Evolutionary conservation across 1,140 invertebrate genomes (phyloP).

Genomic region (Atta cephalotes): DNA sequence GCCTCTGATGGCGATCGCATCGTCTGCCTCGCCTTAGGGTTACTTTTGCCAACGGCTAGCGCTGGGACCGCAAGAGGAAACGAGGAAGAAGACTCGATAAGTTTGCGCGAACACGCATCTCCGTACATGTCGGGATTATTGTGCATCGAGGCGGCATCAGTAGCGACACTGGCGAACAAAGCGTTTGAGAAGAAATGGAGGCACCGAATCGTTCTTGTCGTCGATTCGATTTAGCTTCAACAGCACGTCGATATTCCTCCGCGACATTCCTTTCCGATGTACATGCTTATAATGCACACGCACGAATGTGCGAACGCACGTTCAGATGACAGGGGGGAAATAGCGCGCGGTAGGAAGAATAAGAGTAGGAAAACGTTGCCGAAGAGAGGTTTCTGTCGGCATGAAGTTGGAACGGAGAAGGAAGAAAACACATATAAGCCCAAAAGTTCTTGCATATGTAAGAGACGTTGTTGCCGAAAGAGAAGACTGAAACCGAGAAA

Average conservation of each 20-base stretch:
- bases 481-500: background rate
- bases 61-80: slow-evolving; percentile 38
- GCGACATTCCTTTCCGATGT: slow-evolving; percentile 42
- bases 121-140: slow-evolving; percentile 15
- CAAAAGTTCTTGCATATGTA: slow-evolving; percentile 11
- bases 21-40: slow-evolving; percentile 84
- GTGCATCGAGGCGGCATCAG: slow-evolving; percentile 28
- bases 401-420: background rate
- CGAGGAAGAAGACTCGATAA: slow-evolving; percentile 33
- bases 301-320: slow-evolving; percentile 39
- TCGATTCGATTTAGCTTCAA: slow-evolving; percentile 65
- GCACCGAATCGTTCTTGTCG: slow-evolving; percentile 33
- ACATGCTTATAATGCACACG: slow-evolving; percentile 45
- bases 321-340: slow-evolving; percentile 28
- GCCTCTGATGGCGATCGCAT: slow-evolving; percentile 87
- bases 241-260: slow-evolving; percentile 46
- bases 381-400: slow-evolving; percentile 22
- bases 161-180: slow-evolving; percentile 34
- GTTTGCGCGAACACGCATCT: slow-evolving; percentile 46
- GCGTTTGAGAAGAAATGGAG: slow-evolving; percentile 19
- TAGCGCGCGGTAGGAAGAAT: slow-evolving; percentile 13
- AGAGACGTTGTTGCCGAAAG: background rate
- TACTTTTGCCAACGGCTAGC: slow-evolving; percentile 73
- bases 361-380: background rate
- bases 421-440: slow-evolving; percentile 20